A percentile compares a stretch with the other conserved stretches of the same genome.
These are phyloP conservation scores for Galbula dea DNA, from an alignment of 2,113 vertebrate genomes.

Conservation along the genomic window DNA sequence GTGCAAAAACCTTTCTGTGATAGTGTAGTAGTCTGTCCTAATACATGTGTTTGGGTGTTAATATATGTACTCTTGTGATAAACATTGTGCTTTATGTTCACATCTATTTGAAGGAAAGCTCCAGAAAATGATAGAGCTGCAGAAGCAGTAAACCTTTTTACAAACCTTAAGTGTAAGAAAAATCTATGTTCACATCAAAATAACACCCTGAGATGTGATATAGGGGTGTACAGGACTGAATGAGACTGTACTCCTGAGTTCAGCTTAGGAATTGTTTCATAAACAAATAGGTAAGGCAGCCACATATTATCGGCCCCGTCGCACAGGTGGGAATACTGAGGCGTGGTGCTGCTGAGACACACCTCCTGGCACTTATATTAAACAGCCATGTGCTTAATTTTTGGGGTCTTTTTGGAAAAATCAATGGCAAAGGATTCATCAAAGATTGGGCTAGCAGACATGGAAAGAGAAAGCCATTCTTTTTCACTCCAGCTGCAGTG, in stretches of 20 bases:
- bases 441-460: neutral
- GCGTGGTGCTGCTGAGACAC: neutral
- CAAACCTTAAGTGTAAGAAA: neutral
- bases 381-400: neutral
- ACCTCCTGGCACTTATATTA: neutral
- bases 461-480: neutral
- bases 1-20: neutral
- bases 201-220: neutral
- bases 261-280: neutral
- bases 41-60: neutral
- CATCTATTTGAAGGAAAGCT: neutral
- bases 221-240: neutral
- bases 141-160: neutral
- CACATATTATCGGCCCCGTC: neutral
- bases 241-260: neutral
- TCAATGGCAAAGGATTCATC: neutral
- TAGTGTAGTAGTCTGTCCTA: neutral
- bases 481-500: neutral
- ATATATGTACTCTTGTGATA: neutral
- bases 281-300: neutral
- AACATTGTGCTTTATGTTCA: neutral
- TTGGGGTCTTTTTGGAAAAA: neutral
- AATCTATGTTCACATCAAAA: neutral
- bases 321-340: constrained; percentile 20
- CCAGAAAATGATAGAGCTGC: neutral